phyloP scores from a whole-genome alignment of 2,113 vertebrate genomes.

The Gorsachius goisagi region DNA sequence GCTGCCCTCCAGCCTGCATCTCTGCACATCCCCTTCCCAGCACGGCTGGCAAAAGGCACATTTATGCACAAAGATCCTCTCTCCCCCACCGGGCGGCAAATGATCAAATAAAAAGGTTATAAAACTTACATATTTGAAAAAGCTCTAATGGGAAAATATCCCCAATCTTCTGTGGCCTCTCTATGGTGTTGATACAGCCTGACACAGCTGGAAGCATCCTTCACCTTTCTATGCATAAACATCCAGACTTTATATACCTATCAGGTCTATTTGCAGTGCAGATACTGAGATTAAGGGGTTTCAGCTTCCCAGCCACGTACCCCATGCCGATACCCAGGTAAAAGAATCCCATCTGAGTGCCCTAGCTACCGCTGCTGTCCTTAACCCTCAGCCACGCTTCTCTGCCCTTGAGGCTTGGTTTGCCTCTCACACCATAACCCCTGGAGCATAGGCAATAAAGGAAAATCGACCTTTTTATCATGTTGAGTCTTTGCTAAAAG shows the following conservation, averaged over 20 bases:
- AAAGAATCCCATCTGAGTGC: not conserved
- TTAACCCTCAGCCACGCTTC: not conserved
- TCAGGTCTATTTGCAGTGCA: not conserved
- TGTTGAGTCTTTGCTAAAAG: not conserved
- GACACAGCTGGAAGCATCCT: not conserved
- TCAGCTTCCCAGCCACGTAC: not conserved
- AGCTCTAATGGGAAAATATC: constrained; percentile 24
- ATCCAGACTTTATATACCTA: not conserved
- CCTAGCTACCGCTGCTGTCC: not conserved
- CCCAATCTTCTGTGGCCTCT: not conserved
- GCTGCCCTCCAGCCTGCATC: not conserved
- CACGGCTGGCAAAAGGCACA: not conserved
- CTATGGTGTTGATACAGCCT: not conserved
- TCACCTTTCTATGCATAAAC: not conserved
- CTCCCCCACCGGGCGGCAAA: not conserved
- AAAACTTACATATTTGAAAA: constrained; percentile 9
- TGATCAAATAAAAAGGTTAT: constrained; percentile 8
- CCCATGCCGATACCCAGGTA: not conserved
- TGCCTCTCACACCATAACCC: not conserved
- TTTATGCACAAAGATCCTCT: not conserved
- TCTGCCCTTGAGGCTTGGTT: not conserved
- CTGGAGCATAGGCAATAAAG: not conserved
- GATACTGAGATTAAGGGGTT: not conserved
- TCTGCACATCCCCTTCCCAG: not conserved
- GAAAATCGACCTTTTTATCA: not conserved